Percentiles rank a stretch among this genome's conserved stretches.
Evolutionary conservation across 2,888 invertebrate genomes (phyloP).

Genomic region (Lutraria lutraria): DNA sequence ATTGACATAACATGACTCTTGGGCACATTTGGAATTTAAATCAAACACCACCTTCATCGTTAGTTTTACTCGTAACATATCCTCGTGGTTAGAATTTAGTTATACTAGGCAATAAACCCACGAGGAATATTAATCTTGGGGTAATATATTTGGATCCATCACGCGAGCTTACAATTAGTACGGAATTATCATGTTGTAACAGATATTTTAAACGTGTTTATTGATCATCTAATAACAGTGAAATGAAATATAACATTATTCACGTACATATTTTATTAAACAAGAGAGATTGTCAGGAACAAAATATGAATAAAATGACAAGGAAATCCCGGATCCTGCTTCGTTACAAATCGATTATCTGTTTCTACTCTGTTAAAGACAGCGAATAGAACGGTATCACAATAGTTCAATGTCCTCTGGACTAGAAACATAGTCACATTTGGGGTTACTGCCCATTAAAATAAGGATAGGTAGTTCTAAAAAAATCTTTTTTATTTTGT

Average conservation of each 20-base stretch:
- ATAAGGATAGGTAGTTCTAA: no score
- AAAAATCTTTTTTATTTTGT: no score
- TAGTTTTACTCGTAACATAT: neutral
- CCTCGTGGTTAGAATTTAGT: neutral
- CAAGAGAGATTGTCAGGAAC: no score
- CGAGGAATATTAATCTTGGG: neutral
- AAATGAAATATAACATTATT: neutral
- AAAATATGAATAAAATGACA: no score
- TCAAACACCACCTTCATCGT: neutral
- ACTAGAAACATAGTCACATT: no score
- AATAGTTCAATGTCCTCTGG: no score
- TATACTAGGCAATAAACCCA: neutral
- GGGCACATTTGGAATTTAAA: neutral
- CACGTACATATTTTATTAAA: neutral
- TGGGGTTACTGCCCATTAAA: no score
- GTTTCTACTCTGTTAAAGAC: no score
- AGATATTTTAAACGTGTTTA: neutral
- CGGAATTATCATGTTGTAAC: neutral
- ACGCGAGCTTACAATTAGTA: conserved; percentile 9
- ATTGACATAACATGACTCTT: neutral
- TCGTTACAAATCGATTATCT: no score
- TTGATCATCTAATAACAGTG: conserved; percentile 4
- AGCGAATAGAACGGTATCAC: no score
- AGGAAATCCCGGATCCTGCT: no score
- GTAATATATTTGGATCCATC: neutral